Percentiles rank a stretch among this genome's conserved stretches.
Evolutionary conservation across 2,888 invertebrate species (phyloP).

Genomic region (Melipona bicolor): DNA sequence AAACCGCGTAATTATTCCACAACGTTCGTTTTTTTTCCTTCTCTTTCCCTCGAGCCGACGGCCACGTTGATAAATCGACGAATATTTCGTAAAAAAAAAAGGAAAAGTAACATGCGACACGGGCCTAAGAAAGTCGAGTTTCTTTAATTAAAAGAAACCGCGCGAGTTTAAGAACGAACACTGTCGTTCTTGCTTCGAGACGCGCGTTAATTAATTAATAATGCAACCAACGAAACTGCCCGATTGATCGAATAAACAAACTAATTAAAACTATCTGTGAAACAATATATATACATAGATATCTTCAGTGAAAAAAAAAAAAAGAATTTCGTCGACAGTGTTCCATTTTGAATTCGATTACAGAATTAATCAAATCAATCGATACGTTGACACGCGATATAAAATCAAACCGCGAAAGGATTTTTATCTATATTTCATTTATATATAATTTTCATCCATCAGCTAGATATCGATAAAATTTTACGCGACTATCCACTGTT

Average conservation of each 20-base stretch:
- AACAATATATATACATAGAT: neutral
- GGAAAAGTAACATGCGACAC: neutral
- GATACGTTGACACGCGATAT: too few species aligned
- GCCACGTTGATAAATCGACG: conserved; percentile 38
- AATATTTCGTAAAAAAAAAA: neutral
- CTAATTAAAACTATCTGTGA: too few species aligned
- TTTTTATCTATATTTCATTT: too few species aligned
- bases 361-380: too few species aligned
- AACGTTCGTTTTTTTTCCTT: neutral
- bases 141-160: conserved; percentile 46
- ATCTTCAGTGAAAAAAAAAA: too few species aligned
- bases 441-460: too few species aligned
- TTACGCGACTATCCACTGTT: too few species aligned
- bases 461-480: too few species aligned
- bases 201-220: neutral
- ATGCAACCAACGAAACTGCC: neutral
- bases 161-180: conserved; percentile 16
- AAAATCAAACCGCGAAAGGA: too few species aligned
- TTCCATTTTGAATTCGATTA: too few species aligned
- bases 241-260: neutral
- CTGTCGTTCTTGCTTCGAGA: neutral
- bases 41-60: neutral
- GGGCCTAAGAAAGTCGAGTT: conserved; percentile 22
- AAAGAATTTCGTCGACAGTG: too few species aligned
- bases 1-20: conserved; percentile 27